Conservation (phyloP, 2,113 vertebrate genomes). For the Petromus typicus region DNA sequence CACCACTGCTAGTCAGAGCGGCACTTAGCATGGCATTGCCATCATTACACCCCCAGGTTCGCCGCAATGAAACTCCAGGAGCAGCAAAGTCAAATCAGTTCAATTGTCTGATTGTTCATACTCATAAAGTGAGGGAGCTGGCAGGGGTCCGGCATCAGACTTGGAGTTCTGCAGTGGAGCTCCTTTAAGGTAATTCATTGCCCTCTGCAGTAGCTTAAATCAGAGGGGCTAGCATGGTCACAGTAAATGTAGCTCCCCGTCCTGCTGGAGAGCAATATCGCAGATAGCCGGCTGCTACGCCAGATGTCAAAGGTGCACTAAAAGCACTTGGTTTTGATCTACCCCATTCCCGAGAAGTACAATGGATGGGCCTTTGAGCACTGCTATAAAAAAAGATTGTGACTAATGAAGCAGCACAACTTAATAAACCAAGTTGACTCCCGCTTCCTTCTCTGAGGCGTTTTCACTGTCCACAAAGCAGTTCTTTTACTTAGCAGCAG, state of each 20-base stretch:
- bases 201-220: slow-evolving; percentile 89
- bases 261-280: slow-evolving; percentile 87
- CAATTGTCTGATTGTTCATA: slow-evolving; percentile 91
- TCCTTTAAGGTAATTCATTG: slow-evolving; percentile 92
- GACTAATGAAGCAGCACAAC: slow-evolving; percentile 90
- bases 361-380: slow-evolving; percentile 88
- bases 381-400: slow-evolving; percentile 87
- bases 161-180: slow-evolving; percentile 86
- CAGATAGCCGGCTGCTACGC: slow-evolving; percentile 89
- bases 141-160: slow-evolving; percentile 89
- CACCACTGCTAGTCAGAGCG: slow-evolving; percentile 84
- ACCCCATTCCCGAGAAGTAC: slow-evolving; percentile 84
- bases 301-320: slow-evolving; percentile 92
- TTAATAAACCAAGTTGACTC: slow-evolving; percentile 89
- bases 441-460: slow-evolving; percentile 85
- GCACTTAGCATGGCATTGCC: slow-evolving; percentile 88
- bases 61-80: slow-evolving; percentile 91
- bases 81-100: slow-evolving; percentile 90
- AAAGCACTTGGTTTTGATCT: slow-evolving; percentile 88
- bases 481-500: slow-evolving; percentile 89
- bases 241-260: slow-evolving; percentile 86
- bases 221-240: slow-evolving; percentile 88
- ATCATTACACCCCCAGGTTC: slow-evolving; percentile 89
- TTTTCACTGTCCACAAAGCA: slow-evolving; percentile 90
- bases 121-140: slow-evolving; percentile 86